Conservation (phyloP, 2,113 vertebrate genomes). For the Sylvilagus bachmani region DNA sequence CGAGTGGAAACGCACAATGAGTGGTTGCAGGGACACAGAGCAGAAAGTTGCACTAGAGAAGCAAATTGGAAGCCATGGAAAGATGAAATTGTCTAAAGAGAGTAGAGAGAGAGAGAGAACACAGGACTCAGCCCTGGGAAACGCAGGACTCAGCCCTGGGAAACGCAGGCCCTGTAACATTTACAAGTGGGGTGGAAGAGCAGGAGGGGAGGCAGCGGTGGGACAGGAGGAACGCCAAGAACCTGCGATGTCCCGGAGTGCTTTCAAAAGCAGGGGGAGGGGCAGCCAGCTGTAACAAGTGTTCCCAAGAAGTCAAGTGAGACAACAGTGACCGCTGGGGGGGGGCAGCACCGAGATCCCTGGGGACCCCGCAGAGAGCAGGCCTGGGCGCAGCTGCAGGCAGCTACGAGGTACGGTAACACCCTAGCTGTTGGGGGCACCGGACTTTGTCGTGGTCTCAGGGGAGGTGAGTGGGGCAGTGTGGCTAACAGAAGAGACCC, state of each 20-base stretch:
- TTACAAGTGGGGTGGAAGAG: not conserved
- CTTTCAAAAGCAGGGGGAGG: not conserved
- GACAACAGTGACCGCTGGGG: not conserved
- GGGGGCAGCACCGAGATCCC: not conserved
- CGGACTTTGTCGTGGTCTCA: not conserved
- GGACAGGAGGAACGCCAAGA: not conserved
- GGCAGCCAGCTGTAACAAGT: not conserved
- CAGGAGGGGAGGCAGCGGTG: not conserved
- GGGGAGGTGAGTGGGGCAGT: not conserved
- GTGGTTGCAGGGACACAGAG: conserved; percentile 29
- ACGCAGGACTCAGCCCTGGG: not conserved
- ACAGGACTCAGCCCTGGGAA: not conserved
- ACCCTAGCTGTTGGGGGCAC: not conserved
- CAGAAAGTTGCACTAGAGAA: conserved; percentile 29
- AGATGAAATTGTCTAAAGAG: not conserved
- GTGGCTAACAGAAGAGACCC: not conserved
- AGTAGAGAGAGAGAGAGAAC: not conserved
- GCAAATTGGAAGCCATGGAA: conserved; percentile 32
- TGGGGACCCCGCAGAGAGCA: not conserved
- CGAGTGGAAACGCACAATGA: conserved; percentile 57
- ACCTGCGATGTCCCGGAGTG: not conserved
- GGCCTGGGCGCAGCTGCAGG: not conserved
- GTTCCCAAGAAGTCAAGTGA: not conserved
- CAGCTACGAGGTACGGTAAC: not conserved
- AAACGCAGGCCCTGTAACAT: not conserved